Conservation (phyloP, 1,140 invertebrate genomes). For the Tenebrio molitor region DNA sequence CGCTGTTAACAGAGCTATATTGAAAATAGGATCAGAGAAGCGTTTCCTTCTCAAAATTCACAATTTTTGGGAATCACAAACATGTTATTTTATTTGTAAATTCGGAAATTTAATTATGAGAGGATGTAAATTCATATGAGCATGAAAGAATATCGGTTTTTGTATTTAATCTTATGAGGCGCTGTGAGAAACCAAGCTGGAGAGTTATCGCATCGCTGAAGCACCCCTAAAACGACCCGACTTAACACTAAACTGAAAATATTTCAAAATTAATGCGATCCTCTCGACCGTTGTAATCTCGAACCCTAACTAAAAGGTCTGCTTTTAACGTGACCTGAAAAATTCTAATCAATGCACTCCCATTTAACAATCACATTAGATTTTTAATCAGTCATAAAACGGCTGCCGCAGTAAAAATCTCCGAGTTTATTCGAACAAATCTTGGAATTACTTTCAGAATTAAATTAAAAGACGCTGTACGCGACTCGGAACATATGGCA, state of each 20-base stretch:
- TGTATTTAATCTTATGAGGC: slow-evolving; percentile 10
- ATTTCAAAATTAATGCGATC: not conserved
- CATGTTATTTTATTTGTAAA: too few relatives aligned
- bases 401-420: not conserved
- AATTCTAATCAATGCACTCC: not conserved
- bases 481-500: slow-evolving; percentile 7
- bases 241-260: slow-evolving; percentile 2
- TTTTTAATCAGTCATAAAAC: slow-evolving; percentile 3
- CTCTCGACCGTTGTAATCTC: not conserved
- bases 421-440: too few relatives aligned
- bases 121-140: slow-evolving; percentile 14
- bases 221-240: slow-evolving; percentile 5
- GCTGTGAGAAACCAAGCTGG: not conserved
- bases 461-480: slow-evolving; percentile 2
- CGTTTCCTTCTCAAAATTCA: not conserved
- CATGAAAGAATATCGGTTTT: not conserved
- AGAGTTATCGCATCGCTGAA: slow-evolving; percentile 1
- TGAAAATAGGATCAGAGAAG: not conserved
- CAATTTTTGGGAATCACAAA: not conserved
- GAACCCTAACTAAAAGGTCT: slow-evolving; percentile 1
- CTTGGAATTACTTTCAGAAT: not conserved
- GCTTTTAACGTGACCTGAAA: not conserved
- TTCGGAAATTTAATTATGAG: not conserved
- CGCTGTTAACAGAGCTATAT: not conserved
- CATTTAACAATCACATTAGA: not conserved